A percentile compares a stretch with the other conserved stretches of the same genome.
Evolutionary conservation across 2,797 vertebrate species (phyloP).

Genomic region (Tauraco hartlaubi): DNA sequence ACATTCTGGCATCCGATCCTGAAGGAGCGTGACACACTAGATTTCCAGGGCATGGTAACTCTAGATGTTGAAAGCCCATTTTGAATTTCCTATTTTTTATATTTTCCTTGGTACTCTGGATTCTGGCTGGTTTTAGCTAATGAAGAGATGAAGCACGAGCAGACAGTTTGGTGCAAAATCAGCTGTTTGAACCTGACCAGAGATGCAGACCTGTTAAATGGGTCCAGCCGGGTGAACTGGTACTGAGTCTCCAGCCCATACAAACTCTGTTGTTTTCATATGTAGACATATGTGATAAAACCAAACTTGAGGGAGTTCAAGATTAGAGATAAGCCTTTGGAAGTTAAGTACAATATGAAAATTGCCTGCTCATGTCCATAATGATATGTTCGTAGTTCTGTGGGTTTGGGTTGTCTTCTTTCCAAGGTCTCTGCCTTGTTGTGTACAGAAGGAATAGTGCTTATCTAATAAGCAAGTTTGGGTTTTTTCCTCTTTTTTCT

Average conservation of each 20-base stretch:
- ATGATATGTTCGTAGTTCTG: background rate
- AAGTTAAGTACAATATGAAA: background rate
- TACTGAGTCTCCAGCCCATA: background rate
- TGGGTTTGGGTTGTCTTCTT: background rate
- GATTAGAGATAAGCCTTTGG: background rate
- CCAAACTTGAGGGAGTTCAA: background rate
- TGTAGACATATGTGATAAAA: background rate
- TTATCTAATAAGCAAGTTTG: background rate
- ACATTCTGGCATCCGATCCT: background rate
- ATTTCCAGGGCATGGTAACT: background rate
- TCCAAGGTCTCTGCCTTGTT: background rate
- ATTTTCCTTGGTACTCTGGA: background rate
- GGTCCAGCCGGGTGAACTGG: background rate
- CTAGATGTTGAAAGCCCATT: background rate
- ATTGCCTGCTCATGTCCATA: background rate
- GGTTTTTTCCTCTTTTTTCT: too few relatives aligned
- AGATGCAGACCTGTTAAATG: background rate
- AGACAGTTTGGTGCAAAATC: background rate
- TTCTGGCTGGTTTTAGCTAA: background rate
- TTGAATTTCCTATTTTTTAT: background rate
- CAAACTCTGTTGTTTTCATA: fast-evolving
- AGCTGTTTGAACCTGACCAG: background rate
- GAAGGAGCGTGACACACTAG: background rate
- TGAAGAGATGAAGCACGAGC: background rate
- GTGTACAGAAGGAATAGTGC: background rate